These are phyloP conservation scores for Mayetiola destructor DNA, from an alignment of 2,888 invertebrate species.

Conservation along the genomic window DNA sequence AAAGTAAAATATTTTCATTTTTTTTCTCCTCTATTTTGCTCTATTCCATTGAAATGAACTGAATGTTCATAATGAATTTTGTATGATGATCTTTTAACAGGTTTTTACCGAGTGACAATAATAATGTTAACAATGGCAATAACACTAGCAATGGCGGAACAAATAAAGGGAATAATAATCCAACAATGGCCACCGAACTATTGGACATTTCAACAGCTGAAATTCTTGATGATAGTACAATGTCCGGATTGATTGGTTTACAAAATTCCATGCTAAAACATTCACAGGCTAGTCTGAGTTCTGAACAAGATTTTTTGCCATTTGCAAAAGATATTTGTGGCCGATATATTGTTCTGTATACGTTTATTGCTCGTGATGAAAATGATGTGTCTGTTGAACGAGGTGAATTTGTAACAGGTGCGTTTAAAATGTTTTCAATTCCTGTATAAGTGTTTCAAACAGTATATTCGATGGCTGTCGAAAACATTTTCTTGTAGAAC, in stretches of 20 bases:
- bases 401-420: slow-evolving; percentile 84
- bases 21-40: background rate
- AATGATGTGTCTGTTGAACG: slow-evolving; percentile 87
- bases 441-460: slow-evolving; percentile 2
- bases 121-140: background rate
- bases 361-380: slow-evolving; percentile 83
- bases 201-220: slow-evolving; percentile 26
- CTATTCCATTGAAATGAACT: background rate
- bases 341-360: slow-evolving; percentile 81
- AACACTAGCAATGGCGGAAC: background rate
- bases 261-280: slow-evolving; percentile 25
- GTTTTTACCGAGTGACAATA: no score
- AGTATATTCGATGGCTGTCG: no score
- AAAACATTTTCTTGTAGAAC: no score
- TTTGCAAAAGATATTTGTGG: slow-evolving; percentile 75
- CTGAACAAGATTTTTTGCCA: slow-evolving; percentile 48
- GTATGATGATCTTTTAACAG: no score
- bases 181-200: slow-evolving; percentile 41
- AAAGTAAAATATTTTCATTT: no score
- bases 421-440: slow-evolving; percentile 15
- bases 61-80: background rate
- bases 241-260: slow-evolving; percentile 20
- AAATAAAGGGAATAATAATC: background rate
- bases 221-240: slow-evolving; percentile 20
- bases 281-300: slow-evolving; percentile 38